Conservation (phyloP, 2,888 invertebrate genomes). For the Lepidocyrtinus sp. region DNA sequence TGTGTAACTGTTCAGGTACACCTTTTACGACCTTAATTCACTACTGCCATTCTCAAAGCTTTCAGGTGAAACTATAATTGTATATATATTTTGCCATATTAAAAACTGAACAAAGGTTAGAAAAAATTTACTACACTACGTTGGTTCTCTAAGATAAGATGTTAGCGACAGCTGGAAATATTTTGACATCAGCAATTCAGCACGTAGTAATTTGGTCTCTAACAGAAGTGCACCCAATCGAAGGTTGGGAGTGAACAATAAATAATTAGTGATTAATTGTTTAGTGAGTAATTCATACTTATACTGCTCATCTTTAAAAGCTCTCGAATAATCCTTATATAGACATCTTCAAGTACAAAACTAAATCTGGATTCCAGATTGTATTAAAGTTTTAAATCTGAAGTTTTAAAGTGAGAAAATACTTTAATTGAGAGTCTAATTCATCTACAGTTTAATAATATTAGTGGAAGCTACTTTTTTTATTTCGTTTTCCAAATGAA, state of each 20-base stretch:
- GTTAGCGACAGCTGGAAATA: no score
- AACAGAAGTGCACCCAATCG: no score
- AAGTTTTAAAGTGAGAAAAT: conserved; percentile 3
- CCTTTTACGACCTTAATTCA: conserved; percentile 15
- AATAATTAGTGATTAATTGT: no score
- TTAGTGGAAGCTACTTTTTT: not conserved
- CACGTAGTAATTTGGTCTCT: conserved; percentile 27
- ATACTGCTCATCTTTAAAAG: no score
- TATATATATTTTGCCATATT: not conserved
- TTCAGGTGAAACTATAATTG: no score
- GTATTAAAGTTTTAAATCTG: not conserved
- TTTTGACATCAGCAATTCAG: no score
- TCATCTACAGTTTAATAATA: not conserved
- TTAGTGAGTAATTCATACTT: no score
- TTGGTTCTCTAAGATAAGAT: not conserved
- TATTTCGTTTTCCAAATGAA: conserved; percentile 45
- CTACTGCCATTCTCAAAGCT: conserved; percentile 20
- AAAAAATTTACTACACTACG: not conserved
- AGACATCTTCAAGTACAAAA: no score
- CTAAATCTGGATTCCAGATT: conserved; percentile 22
- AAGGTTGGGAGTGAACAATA: no score
- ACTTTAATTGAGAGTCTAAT: not conserved
- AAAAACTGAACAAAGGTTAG: not conserved
- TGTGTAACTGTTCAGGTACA: no score
- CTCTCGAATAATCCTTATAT: no score